These are phyloP conservation scores for Hippocampus barbouri DNA, from an alignment of 2,113 vertebrate species.

Conservation along the genomic window DNA sequence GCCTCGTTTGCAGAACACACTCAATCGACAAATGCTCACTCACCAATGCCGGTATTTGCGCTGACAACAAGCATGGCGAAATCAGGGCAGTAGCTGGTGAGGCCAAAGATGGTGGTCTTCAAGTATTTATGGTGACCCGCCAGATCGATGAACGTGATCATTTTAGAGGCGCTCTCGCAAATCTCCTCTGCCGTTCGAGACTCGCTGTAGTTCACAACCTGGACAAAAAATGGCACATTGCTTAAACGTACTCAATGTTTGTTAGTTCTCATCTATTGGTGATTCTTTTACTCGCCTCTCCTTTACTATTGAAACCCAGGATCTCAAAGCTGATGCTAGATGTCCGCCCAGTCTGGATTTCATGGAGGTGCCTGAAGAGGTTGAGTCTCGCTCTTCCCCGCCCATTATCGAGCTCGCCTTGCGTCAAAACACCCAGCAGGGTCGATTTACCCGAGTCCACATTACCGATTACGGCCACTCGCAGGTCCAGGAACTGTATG, in stretches of 20 bases:
- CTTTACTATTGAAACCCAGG: slow-evolving; percentile 96
- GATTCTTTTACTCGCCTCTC: slow-evolving; percentile 78
- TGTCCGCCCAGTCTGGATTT: slow-evolving; percentile 95
- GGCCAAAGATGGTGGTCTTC: slow-evolving; percentile 97
- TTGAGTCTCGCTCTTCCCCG: slow-evolving; percentile 93
- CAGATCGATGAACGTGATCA: slow-evolving; percentile 99
- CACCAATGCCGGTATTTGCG: slow-evolving; percentile 96
- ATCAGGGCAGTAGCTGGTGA: slow-evolving; percentile 97
- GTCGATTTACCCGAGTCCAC: slow-evolving; percentile 98
- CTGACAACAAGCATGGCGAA: slow-evolving; percentile 98
- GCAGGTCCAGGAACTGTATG: slow-evolving; percentile 89
- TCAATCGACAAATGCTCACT: background rate
- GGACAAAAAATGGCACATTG: background rate
- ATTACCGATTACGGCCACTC: slow-evolving; percentile 94
- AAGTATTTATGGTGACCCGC: slow-evolving; percentile 98
- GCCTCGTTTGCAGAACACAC: background rate
- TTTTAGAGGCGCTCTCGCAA: slow-evolving; percentile 97
- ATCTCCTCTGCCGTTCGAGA: slow-evolving; percentile 96
- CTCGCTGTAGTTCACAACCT: slow-evolving; percentile 99
- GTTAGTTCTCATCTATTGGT: background rate
- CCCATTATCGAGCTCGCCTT: slow-evolving; percentile 96
- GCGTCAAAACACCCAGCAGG: slow-evolving; percentile 90
- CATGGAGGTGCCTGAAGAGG: slow-evolving; percentile 96
- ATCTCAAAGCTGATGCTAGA: slow-evolving; percentile 99
- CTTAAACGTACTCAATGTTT: background rate